phyloP scores from a whole-genome alignment of 2,113 vertebrate genomes.

The Tachysurus fulvidraco region DNA sequence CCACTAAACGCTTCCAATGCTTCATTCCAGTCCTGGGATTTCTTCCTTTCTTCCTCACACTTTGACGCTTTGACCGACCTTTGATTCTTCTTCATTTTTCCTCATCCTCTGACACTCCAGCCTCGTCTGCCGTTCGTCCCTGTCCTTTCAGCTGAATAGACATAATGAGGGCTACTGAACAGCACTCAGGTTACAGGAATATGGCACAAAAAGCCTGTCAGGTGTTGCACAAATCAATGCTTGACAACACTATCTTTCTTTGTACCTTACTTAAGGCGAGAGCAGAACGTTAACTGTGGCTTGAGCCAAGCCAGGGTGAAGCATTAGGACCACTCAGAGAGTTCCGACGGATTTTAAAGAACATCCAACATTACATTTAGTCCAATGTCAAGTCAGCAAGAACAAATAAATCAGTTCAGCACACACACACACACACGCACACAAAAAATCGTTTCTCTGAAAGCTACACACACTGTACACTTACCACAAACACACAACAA shows the following conservation, averaged over 20 bases:
- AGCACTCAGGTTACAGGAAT: slow-evolving; percentile 23
- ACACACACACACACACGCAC: neutral
- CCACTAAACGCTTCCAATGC: slow-evolving; percentile 20
- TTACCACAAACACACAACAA: neutral
- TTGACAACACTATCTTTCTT: neutral
- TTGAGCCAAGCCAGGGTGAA: neutral
- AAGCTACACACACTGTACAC: neutral
- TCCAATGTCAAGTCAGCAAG: neutral
- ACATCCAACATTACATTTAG: neutral
- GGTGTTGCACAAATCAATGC: slow-evolving; percentile 4
- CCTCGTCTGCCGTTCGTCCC: slow-evolving; percentile 1
- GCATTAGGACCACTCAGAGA: neutral
- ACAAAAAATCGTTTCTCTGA: neutral
- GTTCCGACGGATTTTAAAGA: neutral
- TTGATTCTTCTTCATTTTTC: neutral
- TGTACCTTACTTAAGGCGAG: neutral
- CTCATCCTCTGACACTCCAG: neutral
- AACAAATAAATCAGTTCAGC: neutral
- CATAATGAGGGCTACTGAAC: slow-evolving; percentile 32
- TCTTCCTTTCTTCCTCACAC: neutral
- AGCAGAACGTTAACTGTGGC: neutral
- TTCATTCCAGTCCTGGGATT: neutral
- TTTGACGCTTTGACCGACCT: neutral
- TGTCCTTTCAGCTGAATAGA: slow-evolving; percentile 31
- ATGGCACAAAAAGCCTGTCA: slow-evolving; percentile 24